phyloP scores from a whole-genome alignment of 2,888 invertebrate genomes.

The Drosophila neoperkinsi region DNA sequence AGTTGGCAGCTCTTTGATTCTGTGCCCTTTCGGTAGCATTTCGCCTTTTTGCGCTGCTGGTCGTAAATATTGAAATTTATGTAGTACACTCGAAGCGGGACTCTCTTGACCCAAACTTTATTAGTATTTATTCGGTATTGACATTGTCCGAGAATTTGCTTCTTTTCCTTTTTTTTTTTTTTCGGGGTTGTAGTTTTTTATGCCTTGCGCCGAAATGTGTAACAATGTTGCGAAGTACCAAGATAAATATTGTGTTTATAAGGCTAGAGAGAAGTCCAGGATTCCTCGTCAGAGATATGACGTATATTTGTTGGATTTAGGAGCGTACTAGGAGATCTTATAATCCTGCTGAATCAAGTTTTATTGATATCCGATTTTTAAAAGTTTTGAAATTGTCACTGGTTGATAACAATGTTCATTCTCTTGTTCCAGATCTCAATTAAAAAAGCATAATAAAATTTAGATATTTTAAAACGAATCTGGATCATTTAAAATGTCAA shows the following conservation, averaged over 20 bases:
- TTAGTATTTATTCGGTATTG: constrained; percentile 64
- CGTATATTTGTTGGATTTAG: not conserved
- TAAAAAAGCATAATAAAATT: not conserved
- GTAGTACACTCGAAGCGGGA: constrained; percentile 53
- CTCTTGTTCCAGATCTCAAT: not conserved
- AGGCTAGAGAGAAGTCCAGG: not conserved
- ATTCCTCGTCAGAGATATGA: not conserved
- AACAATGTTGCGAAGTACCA: constrained; percentile 33
- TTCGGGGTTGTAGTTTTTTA: constrained; percentile 28
- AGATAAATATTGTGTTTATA: not conserved
- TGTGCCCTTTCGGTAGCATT: constrained; percentile 55
- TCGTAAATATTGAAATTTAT: constrained; percentile 80
- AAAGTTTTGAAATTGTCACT: not conserved
- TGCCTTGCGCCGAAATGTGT: constrained; percentile 31
- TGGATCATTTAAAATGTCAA: not conserved
- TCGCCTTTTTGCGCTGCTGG: constrained; percentile 32
- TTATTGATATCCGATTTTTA: not conserved
- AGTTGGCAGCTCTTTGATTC: constrained; percentile 41
- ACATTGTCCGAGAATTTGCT: constrained; percentile 33
- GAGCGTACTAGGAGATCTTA: not conserved
- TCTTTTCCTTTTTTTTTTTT: not conserved
- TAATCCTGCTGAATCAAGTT: not conserved
- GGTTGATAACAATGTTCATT: not conserved
- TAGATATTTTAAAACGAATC: not conserved
- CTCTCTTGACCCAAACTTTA: constrained; percentile 55